Evolutionary conservation across 1,140 invertebrate species (phyloP), one percentile per base, ranked within the genome.

Genomic region (Micrasema minimum): DNA sequence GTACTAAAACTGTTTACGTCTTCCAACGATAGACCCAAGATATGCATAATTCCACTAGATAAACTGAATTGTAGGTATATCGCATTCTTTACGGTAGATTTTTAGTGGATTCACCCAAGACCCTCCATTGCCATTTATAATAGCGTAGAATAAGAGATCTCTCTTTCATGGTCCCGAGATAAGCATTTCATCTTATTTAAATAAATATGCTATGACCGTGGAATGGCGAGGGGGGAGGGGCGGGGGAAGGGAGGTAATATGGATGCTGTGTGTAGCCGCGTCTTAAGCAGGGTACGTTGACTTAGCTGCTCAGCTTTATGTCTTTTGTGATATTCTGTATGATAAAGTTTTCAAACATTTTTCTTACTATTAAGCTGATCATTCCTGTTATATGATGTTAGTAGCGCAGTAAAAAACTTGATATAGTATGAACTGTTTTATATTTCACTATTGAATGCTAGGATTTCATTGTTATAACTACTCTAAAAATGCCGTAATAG

Each of bases 181-280:
- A 71, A 68, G 65, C 69, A 62, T 71, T 74, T 57, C 69, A 41
- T 74, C 69, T 68, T 71, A 74, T 74, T 74, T 74, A 71, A 74
- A 74, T 74, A 71, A 74, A 74, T 74, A 74, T 67, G 67, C 61
- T 66, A 61, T 59, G 66, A 66, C 31, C 37, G 37, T 62, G 35
- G 57, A 22, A 35, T 20, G 57, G 65, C 20, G 65, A 64, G 46
- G 62, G 61, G 43, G 43, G 66, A 48, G 50, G 55, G 38, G 48
- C 61, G 74, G 46, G 65, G 37, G 53, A 23, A 53, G 69, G 48
- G 66, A n/a, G 12, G 68, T 11, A 51, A 65, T 66, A 71, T 71
- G 62, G 62, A 43, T 37, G 48, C 62, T 57, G 69, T 22, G 69
- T 71, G 69, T 55, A 66, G 50, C 62, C 69, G 50, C 69, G 48